Evolutionary conservation across 2,888 invertebrate genomes (phyloP), one percentile per base, ranked within the genome.

Genomic region (Spodoptera littoralis): DNA sequence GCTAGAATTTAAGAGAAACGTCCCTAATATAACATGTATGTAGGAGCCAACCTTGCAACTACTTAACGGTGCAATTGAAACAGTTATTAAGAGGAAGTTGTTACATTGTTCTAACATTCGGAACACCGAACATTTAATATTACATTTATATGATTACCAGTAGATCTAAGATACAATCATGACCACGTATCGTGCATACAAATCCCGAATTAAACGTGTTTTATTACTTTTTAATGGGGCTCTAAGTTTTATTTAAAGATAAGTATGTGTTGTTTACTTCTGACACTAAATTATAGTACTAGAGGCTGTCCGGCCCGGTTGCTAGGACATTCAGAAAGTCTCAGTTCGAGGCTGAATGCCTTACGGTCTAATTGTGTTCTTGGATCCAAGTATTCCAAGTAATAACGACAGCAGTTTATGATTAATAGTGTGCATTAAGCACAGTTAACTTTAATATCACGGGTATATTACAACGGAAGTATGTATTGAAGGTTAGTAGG

Each of bases 171-270:
- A 70, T 56, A 69, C 24, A 56, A 27, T 50, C 22, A 13, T 55
- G 11, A 1, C 22, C 2, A 70, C 44, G 60, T 24, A 36, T 49
- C 48, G 48, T n/a, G 71, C 54, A 72, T 72, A 75, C 48, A 48
- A 72, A 72, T 65, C 50, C 50, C 49, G 49, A 57, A 72, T 65
- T 65, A 60, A 47, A 49, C 36, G 18, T 54, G 48, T 36, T 70
- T 73, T 72, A 72, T 72, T 50, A 48, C 44, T 65, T 70, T 72
- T 70, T 72, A 75, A 72, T 75, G 65, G 65, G 45, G 11, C 22
- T 50, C 8, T 24, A 43, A 57, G 48, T 54, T 75, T 57, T 70
- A 49, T 58, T 51, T 51, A 27, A 57, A 57, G 24, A 51, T 49
- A 42, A 36, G 36, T 36, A 36, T 36, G 8, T 42, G 12, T 45